phyloP scores from a whole-genome alignment of 2,888 invertebrate genomes.

The Caenorhabditis afra region DNA sequence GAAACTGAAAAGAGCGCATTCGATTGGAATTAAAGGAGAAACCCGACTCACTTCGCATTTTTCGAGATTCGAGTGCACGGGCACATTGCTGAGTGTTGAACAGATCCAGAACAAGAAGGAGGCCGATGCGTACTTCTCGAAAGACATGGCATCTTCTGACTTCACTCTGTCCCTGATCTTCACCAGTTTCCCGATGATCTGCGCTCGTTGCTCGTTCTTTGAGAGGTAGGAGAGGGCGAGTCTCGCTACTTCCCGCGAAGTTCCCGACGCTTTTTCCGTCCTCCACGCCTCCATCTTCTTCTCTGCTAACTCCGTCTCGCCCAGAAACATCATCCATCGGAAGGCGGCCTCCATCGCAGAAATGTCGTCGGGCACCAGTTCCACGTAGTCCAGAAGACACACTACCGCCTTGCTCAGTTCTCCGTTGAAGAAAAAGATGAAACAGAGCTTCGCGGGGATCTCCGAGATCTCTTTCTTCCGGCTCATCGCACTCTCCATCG shows the following conservation, averaged over 20 bases:
- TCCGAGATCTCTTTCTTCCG: background rate
- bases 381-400: constrained; percentile 44
- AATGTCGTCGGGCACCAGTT: constrained; percentile 35
- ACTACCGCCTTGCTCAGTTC: constrained; percentile 46
- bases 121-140: constrained; percentile 30
- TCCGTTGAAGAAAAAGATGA: constrained; percentile 38
- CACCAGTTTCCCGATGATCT: constrained; percentile 17
- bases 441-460: constrained; percentile 33
- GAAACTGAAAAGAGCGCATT: constrained; percentile 44
- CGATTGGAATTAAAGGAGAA: too few relatives aligned
- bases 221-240: constrained; percentile 5
- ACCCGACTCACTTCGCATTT: constrained; percentile 11
- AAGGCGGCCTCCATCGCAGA: constrained; percentile 28
- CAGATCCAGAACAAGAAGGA: constrained; percentile 37
- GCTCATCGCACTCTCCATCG: background rate
- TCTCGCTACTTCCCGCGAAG: background rate
- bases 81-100: constrained; percentile 33
- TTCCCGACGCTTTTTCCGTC: background rate
- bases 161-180: constrained; percentile 23
- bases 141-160: constrained; percentile 23
- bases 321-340: constrained; percentile 48
- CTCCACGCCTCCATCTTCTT: constrained; percentile 35
- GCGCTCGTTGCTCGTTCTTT: background rate
- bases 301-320: constrained; percentile 48
- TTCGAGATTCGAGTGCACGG: background rate